Evolutionary conservation across 2,888 invertebrate genomes (phyloP), one percentile per base, ranked within the genome.

Genomic region (Fabriciana adippe): DNA sequence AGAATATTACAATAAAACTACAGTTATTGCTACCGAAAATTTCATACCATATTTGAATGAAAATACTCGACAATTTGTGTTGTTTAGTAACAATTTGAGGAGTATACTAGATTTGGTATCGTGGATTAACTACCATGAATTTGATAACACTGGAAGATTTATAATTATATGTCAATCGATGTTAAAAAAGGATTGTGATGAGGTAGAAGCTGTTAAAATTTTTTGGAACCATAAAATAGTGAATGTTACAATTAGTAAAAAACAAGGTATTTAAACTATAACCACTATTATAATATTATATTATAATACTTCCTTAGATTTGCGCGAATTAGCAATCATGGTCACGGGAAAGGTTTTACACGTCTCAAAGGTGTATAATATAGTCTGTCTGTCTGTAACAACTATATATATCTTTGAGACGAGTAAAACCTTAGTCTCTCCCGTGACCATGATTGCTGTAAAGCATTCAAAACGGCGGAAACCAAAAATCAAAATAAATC

Each of bases 141-240:
- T 86, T 62, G 84, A 87, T 69, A 90, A 86, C 66, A 86, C 84
- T 0, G 88, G 88, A 0, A 84, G 81, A 69, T 86, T 79, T 69
- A 81, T 90, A n/a, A 75, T 89, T 13, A 72, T 87, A 59, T 90
- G 91, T 67, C 78, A 82, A 71, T 85, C 86, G 6, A 56, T 73
- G 51, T 62, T 72, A 50, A 48, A 59, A 2, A 51, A 65, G n/a
- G 75, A 83, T 35, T 91, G 90, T 69, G 77, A 87, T 67, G 87
- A 89, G 75, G 60, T 64, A 2, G 71, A 78, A 62, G 83, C 84
- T 6, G 78, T 85, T 18, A 62, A 76, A 61, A 63, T 80, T 3
- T 81, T 89, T 50, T 90, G 88, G 90, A 69, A 80, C 50, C 73
- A 81, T 63, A 86, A 80, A 79, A 81, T 91, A 16, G 75, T 82